A percentile compares a stretch with the other conserved stretches of the same genome.
phyloP scores from a whole-genome alignment of 1,140 invertebrate genomes.

The Gonatopus flavifemur region DNA sequence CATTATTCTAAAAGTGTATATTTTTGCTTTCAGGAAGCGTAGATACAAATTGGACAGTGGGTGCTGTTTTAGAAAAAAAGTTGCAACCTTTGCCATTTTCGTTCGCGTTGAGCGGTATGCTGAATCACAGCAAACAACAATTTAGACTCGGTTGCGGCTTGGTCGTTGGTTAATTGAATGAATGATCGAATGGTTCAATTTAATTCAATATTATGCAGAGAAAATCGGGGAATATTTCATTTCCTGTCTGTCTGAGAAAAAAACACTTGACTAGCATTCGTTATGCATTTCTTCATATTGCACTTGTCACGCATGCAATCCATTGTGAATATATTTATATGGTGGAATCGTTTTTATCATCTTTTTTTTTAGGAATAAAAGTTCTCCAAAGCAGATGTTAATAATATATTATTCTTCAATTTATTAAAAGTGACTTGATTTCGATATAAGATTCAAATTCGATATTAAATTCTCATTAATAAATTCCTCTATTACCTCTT shows the following conservation, averaged over 20 bases:
- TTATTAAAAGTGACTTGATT: too few species aligned
- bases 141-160: conserved; percentile 86
- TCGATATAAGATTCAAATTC: too few species aligned
- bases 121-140: conserved; percentile 89
- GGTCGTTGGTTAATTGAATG: conserved; percentile 72
- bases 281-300: conserved; percentile 9
- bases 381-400: conserved; percentile 9
- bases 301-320: conserved; percentile 1
- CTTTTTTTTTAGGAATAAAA: conserved; percentile 26
- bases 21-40: conserved; percentile 68
- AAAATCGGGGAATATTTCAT: conserved; percentile 11
- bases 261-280: conserved; percentile 16
- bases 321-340: conserved; percentile 15
- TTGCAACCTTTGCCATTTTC: conserved; percentile 90
- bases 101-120: conserved; percentile 86
- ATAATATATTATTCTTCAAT: too few species aligned
- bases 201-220: conserved; percentile 7
- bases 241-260: conserved; percentile 8
- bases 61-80: conserved; percentile 92
- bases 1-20: conserved; percentile 1
- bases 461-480: too few species aligned
- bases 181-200: conserved; percentile 13
- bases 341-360: conserved; percentile 26
- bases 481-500: too few species aligned
- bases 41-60: conserved; percentile 95